Percentiles rank a stretch among this genome's conserved stretches.
Evolutionary conservation across 2,888 invertebrate species (phyloP).

Genomic region (Miltochrista miniata): DNA sequence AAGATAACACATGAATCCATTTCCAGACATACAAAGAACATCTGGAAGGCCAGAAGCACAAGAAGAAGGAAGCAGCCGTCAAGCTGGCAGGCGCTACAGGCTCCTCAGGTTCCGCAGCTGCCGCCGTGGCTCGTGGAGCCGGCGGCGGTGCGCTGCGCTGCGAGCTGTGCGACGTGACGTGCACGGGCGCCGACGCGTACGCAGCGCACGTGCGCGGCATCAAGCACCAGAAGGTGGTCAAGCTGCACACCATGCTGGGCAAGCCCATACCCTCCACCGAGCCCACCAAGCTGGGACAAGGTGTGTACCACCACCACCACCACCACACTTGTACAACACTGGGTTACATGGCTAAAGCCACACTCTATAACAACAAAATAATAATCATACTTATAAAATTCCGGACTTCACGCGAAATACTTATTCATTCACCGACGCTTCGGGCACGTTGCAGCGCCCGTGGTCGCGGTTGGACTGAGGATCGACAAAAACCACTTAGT

Average conservation of each 20-base stretch:
- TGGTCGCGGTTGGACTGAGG: too few species aligned
- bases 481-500: too few species aligned
- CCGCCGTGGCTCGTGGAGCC: slow-evolving; percentile 50
- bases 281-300: slow-evolving; percentile 90
- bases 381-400: too few species aligned
- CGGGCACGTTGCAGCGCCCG: too few species aligned
- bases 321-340: too few species aligned
- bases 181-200: slow-evolving; percentile 99
- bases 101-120: slow-evolving; percentile 78
- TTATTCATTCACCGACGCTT: too few species aligned
- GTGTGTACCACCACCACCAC: slow-evolving; percentile 24
- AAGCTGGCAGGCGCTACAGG: slow-evolving; percentile 83
- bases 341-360: too few species aligned
- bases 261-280: slow-evolving; percentile 98
- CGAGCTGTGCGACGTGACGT: slow-evolving; percentile 99
- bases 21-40: slow-evolving; percentile 88
- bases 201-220: slow-evolving; percentile 98
- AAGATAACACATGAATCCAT: too few species aligned
- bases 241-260: slow-evolving; percentile 97
- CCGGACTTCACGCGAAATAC: too few species aligned
- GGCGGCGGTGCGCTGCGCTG: slow-evolving; percentile 89
- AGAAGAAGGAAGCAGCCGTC: slow-evolving; percentile 95
- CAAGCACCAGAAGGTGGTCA: slow-evolving; percentile 98
- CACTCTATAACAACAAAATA: not conserved
- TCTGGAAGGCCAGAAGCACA: slow-evolving; percentile 99